Conservation (phyloP, 2,113 vertebrate species). For the Aegotheles bennettii region DNA sequence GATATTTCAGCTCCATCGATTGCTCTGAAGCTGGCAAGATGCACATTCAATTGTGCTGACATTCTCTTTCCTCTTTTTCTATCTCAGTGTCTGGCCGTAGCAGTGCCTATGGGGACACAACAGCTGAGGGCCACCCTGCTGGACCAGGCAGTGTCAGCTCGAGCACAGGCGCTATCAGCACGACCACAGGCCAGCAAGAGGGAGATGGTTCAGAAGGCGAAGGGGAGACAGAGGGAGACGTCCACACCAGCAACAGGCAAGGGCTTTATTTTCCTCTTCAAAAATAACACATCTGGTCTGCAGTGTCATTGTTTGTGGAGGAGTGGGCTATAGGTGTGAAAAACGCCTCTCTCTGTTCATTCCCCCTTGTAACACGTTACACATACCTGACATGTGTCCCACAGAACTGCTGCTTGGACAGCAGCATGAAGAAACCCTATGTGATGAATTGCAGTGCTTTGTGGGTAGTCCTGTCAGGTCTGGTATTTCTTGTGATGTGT, state of each 20-base stretch:
- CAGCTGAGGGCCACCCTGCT: slow-evolving; percentile 88
- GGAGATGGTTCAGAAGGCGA: slow-evolving; percentile 93
- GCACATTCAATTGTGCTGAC: not conserved
- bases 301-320: too few relatives aligned
- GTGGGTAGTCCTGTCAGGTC: not conserved
- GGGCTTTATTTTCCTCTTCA: not conserved
- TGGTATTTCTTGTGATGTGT: not conserved
- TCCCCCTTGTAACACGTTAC: not conserved
- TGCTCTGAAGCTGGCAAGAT: not conserved
- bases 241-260: slow-evolving; percentile 94
- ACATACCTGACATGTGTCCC: not conserved
- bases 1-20: not conserved
- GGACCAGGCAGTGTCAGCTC: slow-evolving; percentile 97
- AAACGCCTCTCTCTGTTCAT: not conserved
- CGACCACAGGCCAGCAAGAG: slow-evolving; percentile 93
- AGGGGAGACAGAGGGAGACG: slow-evolving; percentile 89
- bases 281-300: fast-evolving
- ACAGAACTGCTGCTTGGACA: not conserved
- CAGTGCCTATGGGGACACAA: slow-evolving; percentile 92
- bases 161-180: slow-evolving; percentile 96
- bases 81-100: slow-evolving; percentile 91
- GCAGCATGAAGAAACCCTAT: too few relatives aligned
- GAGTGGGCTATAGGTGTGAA: not conserved
- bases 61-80: not conserved
- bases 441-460: not conserved